Conservation (phyloP, 2,797 vertebrate genomes). For the Euthynnus affinis region DNA sequence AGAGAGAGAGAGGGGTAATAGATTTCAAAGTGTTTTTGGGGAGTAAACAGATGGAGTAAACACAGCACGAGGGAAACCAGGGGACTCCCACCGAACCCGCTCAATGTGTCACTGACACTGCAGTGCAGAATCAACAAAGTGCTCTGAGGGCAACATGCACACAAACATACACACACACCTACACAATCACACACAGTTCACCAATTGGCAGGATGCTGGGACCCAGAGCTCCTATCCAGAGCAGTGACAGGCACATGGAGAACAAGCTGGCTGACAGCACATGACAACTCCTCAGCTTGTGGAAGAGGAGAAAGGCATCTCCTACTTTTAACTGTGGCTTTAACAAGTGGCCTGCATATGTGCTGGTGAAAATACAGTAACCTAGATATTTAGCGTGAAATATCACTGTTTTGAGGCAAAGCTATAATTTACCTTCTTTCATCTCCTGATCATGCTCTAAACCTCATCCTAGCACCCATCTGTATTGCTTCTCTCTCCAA, state of each 20-base stretch:
- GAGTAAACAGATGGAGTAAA: conserved; percentile 85
- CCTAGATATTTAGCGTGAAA: conserved; percentile 39
- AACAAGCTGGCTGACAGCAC: conserved; percentile 81
- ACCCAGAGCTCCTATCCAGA: conserved; percentile 77
- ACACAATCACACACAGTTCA: conserved; percentile 71
- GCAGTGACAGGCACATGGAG: conserved; percentile 80
- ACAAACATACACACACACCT: conserved; percentile 52
- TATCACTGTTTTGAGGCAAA: conserved; percentile 21
- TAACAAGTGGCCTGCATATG: conserved; percentile 58
- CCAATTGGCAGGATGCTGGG: conserved; percentile 80
- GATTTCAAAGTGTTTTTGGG: conserved; percentile 81
- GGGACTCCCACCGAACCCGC: conserved; percentile 81
- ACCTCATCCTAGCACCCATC: conserved; percentile 70
- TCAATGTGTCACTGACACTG: conserved; percentile 83
- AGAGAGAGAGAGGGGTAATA: conserved; percentile 72
- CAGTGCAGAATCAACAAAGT: conserved; percentile 82
- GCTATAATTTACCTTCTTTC: conserved; percentile 56
- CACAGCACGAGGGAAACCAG: conserved; percentile 81
- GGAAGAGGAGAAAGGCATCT: conserved; percentile 64
- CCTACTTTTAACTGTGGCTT: conserved; percentile 57
- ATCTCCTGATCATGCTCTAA: conserved; percentile 52
- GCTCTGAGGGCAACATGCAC: conserved; percentile 77
- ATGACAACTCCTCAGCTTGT: conserved; percentile 78
- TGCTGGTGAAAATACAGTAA: conserved; percentile 43
- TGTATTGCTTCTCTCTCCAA: conserved; percentile 70